Evolutionary conservation across 2,888 invertebrate genomes (phyloP).

Genomic region (Thysanoteuthis rhombus): DNA sequence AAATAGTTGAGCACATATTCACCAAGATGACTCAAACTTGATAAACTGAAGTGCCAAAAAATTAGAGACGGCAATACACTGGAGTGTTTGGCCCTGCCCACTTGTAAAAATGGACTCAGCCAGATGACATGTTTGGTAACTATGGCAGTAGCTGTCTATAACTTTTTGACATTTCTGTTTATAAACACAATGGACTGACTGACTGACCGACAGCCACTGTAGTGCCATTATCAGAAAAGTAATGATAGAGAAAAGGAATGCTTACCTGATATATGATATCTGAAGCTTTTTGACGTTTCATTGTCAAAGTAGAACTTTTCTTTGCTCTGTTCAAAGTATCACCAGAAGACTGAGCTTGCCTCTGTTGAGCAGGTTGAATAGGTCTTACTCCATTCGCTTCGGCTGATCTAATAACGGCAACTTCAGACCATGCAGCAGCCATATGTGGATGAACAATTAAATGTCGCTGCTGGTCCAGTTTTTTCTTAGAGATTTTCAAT

Average conservation of each 20-base stretch:
- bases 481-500: neutral
- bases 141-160: too few species aligned
- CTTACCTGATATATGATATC: neutral
- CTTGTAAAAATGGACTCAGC: too few species aligned
- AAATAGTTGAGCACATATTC: neutral
- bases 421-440: neutral
- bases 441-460: slow-evolving; percentile 12
- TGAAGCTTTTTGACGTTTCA: neutral
- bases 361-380: neutral
- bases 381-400: neutral
- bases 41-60: too few species aligned
- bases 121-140: too few species aligned
- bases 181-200: neutral
- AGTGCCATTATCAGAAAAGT: neutral
- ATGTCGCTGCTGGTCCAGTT: neutral
- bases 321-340: neutral
- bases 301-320: neutral
- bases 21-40: neutral
- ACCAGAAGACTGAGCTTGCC: neutral
- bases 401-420: neutral
- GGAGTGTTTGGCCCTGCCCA: too few species aligned
- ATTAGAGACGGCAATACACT: too few species aligned
- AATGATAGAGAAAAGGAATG: neutral
- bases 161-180: too few species aligned
- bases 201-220: neutral